Evolutionary conservation across 2,888 invertebrate species (phyloP).

Genomic region (Pelosia muscerda): DNA sequence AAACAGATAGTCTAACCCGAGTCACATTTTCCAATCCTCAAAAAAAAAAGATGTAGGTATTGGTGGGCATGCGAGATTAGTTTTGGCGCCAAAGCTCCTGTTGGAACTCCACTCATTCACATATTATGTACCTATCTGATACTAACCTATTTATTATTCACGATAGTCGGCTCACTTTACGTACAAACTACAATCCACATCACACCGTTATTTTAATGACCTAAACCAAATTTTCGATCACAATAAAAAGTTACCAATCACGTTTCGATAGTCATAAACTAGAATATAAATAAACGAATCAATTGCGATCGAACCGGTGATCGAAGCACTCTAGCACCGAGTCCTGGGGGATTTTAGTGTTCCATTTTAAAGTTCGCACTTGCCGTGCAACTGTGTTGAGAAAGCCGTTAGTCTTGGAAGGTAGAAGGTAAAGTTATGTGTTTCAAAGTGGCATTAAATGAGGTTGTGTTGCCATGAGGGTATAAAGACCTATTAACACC

Average conservation of each 20-base stretch:
- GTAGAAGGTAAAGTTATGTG: slow-evolving; percentile 35
- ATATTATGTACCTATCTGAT: too few relatives aligned
- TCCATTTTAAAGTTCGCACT: slow-evolving; percentile 38
- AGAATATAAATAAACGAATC: slow-evolving; percentile 31
- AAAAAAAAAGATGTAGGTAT: too few relatives aligned
- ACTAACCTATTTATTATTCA: not conserved
- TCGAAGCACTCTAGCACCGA: slow-evolving; percentile 41
- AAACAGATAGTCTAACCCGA: too few relatives aligned
- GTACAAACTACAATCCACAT: slow-evolving; percentile 3
- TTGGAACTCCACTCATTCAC: too few relatives aligned
- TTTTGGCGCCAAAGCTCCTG: too few relatives aligned
- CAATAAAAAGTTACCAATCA: slow-evolving; percentile 18
- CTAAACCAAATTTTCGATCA: slow-evolving; percentile 7
- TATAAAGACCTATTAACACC: not conserved
- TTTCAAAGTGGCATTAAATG: not conserved
- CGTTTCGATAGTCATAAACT: slow-evolving; percentile 13
- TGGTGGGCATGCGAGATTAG: too few relatives aligned
- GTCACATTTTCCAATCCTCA: too few relatives aligned
- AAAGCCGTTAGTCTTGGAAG: slow-evolving; percentile 20
- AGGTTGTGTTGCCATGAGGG: not conserved
- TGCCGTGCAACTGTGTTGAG: not conserved
- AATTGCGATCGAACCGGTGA: slow-evolving; percentile 29
- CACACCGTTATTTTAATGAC: not conserved
- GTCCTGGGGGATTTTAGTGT: slow-evolving; percentile 37
- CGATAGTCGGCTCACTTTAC: not conserved